Evolutionary conservation across 1,140 invertebrate species (phyloP).

Genomic region (Trinorchestia longiramus): DNA sequence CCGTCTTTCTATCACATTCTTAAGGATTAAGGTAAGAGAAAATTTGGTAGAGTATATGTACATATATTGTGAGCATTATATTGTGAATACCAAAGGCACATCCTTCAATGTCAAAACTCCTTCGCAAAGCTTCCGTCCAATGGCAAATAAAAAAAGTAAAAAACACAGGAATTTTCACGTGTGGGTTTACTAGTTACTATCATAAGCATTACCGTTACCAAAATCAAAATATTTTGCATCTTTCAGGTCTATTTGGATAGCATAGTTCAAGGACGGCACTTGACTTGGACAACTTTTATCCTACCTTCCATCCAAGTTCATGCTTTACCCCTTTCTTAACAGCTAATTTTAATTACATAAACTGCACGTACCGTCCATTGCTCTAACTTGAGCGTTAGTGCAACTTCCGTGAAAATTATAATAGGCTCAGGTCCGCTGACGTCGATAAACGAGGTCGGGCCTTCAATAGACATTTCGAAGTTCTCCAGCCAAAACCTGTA

Average conservation of each 20-base stretch:
- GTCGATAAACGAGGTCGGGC: neutral
- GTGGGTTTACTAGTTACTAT: too few relatives aligned
- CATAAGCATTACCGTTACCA: neutral
- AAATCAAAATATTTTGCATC: neutral
- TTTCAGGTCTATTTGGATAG: neutral
- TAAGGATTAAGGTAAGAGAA: too few relatives aligned
- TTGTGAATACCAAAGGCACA: too few relatives aligned
- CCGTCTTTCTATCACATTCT: too few relatives aligned
- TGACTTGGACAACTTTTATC: neutral
- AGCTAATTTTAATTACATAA: neutral
- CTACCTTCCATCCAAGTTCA: neutral
- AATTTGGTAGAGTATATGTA: too few relatives aligned
- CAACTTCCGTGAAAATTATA: neutral
- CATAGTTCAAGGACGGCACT: too few relatives aligned
- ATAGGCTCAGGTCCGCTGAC: neutral
- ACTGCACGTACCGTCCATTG: neutral
- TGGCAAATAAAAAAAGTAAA: too few relatives aligned
- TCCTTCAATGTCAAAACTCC: too few relatives aligned
- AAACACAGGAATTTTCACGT: too few relatives aligned
- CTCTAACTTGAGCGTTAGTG: neutral
- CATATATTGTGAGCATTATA: too few relatives aligned
- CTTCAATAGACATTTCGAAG: conserved; percentile 7
- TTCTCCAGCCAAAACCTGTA: conserved; percentile 22
- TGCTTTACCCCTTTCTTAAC: neutral
- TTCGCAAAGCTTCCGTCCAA: too few relatives aligned